phyloP scores from a whole-genome alignment of 2,113 vertebrate species.

The Corvus hawaiiensis region DNA sequence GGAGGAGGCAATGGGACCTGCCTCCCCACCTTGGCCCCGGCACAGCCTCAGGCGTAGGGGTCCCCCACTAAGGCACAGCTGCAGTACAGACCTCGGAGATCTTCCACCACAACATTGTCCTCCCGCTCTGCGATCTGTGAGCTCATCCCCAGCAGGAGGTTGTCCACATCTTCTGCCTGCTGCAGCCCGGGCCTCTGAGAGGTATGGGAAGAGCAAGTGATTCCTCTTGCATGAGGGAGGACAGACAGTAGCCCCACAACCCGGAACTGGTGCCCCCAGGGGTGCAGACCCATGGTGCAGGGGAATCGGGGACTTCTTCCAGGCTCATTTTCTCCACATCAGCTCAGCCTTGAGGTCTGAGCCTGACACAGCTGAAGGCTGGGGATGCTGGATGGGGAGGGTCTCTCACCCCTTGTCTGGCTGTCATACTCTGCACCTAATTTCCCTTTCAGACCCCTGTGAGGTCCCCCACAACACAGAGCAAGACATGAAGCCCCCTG shows the following conservation, averaged over 20 bases:
- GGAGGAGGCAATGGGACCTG: background rate
- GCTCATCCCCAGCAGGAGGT: conserved; percentile 90
- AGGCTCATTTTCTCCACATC: background rate
- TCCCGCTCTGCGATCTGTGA: conserved; percentile 90
- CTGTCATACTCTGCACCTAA: background rate
- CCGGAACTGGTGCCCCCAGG: background rate
- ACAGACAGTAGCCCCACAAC: background rate
- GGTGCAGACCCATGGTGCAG: rapidly evolving
- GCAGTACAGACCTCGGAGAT: conserved; percentile 83
- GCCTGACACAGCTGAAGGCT: background rate
- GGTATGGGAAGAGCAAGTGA: background rate
- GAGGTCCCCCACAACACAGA: background rate
- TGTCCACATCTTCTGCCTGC: conserved; percentile 70
- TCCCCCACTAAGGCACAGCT: rapidly evolving
- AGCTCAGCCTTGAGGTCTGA: background rate
- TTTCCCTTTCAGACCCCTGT: background rate
- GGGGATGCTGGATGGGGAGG: background rate
- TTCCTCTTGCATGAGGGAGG: background rate
- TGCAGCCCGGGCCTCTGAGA: conserved; percentile 71
- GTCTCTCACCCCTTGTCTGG: background rate
- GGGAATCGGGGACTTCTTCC: background rate
- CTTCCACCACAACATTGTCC: conserved; percentile 87
- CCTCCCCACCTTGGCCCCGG: conserved; percentile 50
- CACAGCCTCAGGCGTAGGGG: background rate
- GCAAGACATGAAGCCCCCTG: background rate